phyloP scores from a whole-genome alignment of 2,888 invertebrate genomes.

The Harpalus rufipes region DNA sequence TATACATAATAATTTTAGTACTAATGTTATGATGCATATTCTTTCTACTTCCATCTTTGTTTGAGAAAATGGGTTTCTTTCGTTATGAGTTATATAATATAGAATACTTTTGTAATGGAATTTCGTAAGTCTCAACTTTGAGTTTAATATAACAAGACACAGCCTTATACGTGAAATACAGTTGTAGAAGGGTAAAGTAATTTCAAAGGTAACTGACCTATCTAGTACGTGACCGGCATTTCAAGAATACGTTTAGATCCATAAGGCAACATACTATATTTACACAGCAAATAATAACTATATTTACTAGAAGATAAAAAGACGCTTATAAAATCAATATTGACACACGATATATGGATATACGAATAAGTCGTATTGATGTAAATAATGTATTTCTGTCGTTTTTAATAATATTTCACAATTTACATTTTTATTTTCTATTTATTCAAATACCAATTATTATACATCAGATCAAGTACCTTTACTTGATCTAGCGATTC shows the following conservation, averaged over 20 bases:
- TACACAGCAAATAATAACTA: slow-evolving; percentile 1
- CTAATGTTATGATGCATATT: too few relatives aligned
- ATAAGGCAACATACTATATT: not conserved
- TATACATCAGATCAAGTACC: too few relatives aligned
- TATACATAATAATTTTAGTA: too few relatives aligned
- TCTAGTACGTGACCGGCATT: not conserved
- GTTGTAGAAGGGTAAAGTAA: not conserved
- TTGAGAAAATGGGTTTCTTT: too few relatives aligned
- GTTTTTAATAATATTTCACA: not conserved
- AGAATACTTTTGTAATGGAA: not conserved
- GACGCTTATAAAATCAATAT: not conserved
- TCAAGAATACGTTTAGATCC: not conserved
- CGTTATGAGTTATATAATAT: too few relatives aligned
- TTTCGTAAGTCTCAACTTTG: not conserved
- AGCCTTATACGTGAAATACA: not conserved
- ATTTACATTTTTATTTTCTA: not conserved
- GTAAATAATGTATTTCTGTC: not conserved
- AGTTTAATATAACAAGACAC: not conserved
- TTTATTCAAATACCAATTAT: too few relatives aligned
- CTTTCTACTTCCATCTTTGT: too few relatives aligned
- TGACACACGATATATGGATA: not conserved
- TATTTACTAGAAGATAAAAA: not conserved
- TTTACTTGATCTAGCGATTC: too few relatives aligned
- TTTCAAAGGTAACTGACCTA: not conserved
- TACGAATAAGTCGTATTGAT: not conserved